phyloP scores from a whole-genome alignment of 2,888 invertebrate species.

The Protonemura montana region DNA sequence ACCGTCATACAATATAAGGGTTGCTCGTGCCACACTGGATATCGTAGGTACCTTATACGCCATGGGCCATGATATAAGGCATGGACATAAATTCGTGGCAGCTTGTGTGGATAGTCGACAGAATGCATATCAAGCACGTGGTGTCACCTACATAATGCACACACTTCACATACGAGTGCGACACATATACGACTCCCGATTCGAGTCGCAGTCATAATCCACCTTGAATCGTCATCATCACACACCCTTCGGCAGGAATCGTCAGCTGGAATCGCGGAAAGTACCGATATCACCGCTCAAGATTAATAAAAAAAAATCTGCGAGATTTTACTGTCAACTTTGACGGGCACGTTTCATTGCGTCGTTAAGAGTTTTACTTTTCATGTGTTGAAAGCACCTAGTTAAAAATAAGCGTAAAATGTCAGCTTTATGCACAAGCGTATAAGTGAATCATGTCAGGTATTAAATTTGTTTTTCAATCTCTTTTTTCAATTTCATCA shows the following conservation, averaged over 20 bases:
- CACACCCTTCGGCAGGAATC: neutral
- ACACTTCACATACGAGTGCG: neutral
- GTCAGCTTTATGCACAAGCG: neutral
- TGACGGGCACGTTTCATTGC: neutral
- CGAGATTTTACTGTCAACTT: slow-evolving; percentile 5
- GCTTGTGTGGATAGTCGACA: neutral
- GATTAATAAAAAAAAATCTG: neutral
- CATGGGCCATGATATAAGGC: slow-evolving; percentile 16
- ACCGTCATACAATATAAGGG: slow-evolving; percentile 32
- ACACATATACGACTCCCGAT: neutral
- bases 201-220: neutral
- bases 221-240: neutral
- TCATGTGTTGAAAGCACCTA: neutral
- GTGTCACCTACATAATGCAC: neutral
- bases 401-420: neutral
- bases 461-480: neutral
- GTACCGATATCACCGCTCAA: neutral
- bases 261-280: neutral
- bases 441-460: neutral
- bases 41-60: neutral
- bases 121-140: slow-evolving; percentile 25
- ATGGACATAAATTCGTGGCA: slow-evolving; percentile 25
- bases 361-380: slow-evolving; percentile 17
- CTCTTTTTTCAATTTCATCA: too few relatives aligned
- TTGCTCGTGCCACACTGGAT: neutral